Evolutionary conservation across 2,888 invertebrate genomes (phyloP).

Genomic region (Heliconius sara): DNA sequence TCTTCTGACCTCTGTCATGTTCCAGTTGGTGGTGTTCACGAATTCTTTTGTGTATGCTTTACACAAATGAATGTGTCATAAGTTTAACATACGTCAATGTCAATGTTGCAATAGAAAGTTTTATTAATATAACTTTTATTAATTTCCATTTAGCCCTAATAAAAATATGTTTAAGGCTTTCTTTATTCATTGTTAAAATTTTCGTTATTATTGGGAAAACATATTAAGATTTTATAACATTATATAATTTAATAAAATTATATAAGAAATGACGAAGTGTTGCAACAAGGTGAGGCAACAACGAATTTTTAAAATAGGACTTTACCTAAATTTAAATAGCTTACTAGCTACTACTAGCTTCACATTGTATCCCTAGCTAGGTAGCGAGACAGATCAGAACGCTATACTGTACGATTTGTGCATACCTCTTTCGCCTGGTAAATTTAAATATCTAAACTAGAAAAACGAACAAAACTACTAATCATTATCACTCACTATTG

Average conservation of each 20-base stretch:
- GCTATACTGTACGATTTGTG: too few species aligned
- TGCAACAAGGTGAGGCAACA: background rate
- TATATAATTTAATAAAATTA: background rate
- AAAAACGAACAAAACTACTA: background rate
- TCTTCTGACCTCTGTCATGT: slow-evolving; percentile 67
- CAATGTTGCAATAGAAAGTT: slow-evolving; percentile 60
- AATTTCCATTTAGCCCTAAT: background rate
- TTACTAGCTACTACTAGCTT: too few species aligned
- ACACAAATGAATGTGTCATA: slow-evolving; percentile 58
- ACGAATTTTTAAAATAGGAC: background rate
- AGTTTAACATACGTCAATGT: slow-evolving; percentile 59
- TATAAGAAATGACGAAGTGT: background rate
- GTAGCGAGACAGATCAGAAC: too few species aligned
- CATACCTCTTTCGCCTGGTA: too few species aligned
- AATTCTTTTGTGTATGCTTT: slow-evolving; percentile 61
- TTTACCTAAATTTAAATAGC: background rate
- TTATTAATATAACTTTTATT: slow-evolving; percentile 25
- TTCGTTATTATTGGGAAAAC: background rate
- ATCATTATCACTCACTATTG: background rate
- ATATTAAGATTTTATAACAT: background rate
- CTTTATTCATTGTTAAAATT: too few species aligned
- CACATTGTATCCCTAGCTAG: too few species aligned
- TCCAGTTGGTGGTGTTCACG: slow-evolving; percentile 61
- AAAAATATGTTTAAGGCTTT: background rate
- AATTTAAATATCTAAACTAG: background rate